Percentiles rank a stretch among this genome's conserved stretches.
Evolutionary conservation across 2,113 vertebrate genomes (phyloP).

Genomic region (Sclerurus mexicanus): DNA sequence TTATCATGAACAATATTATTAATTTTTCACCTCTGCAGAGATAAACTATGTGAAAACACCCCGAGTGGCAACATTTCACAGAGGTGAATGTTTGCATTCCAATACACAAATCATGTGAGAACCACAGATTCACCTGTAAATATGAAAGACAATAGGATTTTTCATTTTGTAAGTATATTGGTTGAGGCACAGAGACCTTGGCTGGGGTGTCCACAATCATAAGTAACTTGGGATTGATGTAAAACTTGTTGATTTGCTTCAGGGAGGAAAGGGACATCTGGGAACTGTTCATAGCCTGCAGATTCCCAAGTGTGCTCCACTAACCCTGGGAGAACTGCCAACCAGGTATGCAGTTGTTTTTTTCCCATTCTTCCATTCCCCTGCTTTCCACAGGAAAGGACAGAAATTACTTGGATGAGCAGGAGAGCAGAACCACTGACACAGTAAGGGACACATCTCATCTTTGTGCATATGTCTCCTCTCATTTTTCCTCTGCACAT

Average conservation of each 20-base stretch:
- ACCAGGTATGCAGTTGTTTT: background rate
- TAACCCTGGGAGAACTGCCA: background rate
- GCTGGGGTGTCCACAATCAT: background rate
- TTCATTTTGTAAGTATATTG: background rate
- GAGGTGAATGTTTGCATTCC: background rate
- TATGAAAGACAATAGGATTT: background rate
- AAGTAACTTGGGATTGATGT: background rate
- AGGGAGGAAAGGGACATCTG: background rate
- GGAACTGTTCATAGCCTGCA: background rate
- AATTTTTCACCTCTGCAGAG: background rate
- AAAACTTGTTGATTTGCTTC: background rate
- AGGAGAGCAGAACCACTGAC: background rate
- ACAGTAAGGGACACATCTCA: background rate
- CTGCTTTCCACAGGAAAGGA: background rate
- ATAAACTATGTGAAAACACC: background rate
- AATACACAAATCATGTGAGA: fast-evolving
- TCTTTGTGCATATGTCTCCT: background rate
- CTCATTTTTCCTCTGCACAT: background rate
- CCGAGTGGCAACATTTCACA: background rate
- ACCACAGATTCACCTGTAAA: background rate
- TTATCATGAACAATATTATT: background rate
- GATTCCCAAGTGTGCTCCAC: background rate
- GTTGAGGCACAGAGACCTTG: background rate
- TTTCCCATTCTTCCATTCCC: background rate
- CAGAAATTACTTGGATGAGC: background rate